These are phyloP conservation scores for Zygaena filipendulae DNA, from an alignment of 2,888 invertebrate species.

Conservation along the genomic window DNA sequence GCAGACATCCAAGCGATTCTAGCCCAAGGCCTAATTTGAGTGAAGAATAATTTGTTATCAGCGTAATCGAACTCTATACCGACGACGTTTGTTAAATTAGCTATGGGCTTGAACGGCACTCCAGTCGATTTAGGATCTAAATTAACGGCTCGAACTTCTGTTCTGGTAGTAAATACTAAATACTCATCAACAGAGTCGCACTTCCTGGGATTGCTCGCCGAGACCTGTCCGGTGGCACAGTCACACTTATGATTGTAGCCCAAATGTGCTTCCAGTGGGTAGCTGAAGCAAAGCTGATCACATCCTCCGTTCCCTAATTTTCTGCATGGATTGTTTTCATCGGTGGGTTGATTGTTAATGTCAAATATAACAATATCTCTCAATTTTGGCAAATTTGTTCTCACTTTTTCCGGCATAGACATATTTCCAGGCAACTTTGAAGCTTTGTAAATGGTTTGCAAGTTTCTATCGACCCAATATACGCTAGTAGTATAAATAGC, in stretches of 20 bases:
- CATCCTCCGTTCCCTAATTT: constrained; percentile 85
- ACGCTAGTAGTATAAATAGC: constrained; percentile 86
- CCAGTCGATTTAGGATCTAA: constrained; percentile 85
- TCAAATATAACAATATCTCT: constrained; percentile 94
- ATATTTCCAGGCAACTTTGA: constrained; percentile 81
- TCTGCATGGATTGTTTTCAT: constrained; percentile 84
- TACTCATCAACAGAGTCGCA: constrained; percentile 91
- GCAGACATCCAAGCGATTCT: constrained; percentile 86
- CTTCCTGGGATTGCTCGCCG: constrained; percentile 71
- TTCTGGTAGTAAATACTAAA: constrained; percentile 92
- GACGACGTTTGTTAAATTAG: constrained; percentile 90
- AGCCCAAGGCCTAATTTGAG: constrained; percentile 93
- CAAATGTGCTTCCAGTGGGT: constrained; percentile 74
- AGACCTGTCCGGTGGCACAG: constrained; percentile 90
- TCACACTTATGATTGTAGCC: constrained; percentile 78
- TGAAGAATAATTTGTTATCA: constrained; percentile 89
- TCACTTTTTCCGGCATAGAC: constrained; percentile 75
- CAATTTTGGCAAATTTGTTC: constrained; percentile 86
- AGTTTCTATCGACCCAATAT: constrained; percentile 95
- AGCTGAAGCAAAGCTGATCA: constrained; percentile 95
- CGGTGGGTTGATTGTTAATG: constrained; percentile 85
- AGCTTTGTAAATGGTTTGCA: constrained; percentile 84
- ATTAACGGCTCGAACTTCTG: constrained; percentile 92
- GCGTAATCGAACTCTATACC: constrained; percentile 96
- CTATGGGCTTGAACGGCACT: constrained; percentile 86